Evolutionary conservation across 2,113 vertebrate species (phyloP), one percentile per base, ranked within the genome.

Genomic region (Cyrtonyx montezumae): DNA sequence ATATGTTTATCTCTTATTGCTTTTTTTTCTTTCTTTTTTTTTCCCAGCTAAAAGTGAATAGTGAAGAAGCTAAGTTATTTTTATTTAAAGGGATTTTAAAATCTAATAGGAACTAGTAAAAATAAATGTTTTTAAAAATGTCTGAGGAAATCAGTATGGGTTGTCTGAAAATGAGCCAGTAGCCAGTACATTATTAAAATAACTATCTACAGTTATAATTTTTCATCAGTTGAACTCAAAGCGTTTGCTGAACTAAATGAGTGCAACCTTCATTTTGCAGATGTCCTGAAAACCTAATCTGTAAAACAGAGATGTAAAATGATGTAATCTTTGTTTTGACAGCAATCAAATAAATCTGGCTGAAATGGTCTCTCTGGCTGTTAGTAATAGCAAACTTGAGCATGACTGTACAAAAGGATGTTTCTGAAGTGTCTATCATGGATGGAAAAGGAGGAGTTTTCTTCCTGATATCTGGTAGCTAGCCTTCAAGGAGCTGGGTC

Each of bases 301-400:
- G 67, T 92, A 95, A 94, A 90, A 62, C 45, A 36, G 58, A 45
- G 30, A 22, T 70, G 75, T 85, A 62, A 91, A 91, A 66, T 94
- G 53, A 83, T 74, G 65, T 93, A 79, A 79, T 92, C 58, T 85
- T 92, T 92, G 49, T 89, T 94, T 87, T 87, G 87, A 89, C 55
- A 85, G 55, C 26, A 89, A 16, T 65, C 22, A 28, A 55, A 83
- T 62, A 89, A 56, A 69, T 95, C 43, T 10, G 51, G 8, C 63
- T 94, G 61, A 71, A 88, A 51, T 8, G 61, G 53, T 30, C 25
- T 36, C 84, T 45, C 36, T 88, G 56, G 4, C 46, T 56, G 65
- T 79, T 85, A 3, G 1, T 51, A 71, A 59, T 56, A 78, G 58
- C 23, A 66, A 68, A 91, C 58, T 95, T 92, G 25, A 71, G 34